A percentile compares a stretch with the other conserved stretches of the same genome.
Evolutionary conservation across 2,888 invertebrate genomes (phyloP).

Genomic region (Horisme vitalbata): DNA sequence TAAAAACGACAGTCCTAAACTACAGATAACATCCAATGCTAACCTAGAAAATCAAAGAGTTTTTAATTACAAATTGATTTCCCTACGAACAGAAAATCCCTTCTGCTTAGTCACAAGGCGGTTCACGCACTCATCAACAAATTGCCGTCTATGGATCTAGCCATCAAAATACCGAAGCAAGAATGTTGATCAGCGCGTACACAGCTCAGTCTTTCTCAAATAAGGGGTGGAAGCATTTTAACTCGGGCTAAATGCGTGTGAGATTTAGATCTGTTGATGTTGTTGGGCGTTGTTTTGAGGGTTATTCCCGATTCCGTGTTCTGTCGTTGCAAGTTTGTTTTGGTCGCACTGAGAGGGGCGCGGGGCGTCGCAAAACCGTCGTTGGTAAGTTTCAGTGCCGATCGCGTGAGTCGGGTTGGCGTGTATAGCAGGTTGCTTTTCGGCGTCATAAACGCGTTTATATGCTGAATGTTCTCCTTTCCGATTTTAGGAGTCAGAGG

Average conservation of each 20-base stretch:
- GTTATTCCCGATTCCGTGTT: conserved; percentile 51
- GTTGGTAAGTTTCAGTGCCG: conserved; percentile 62
- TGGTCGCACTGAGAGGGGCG: conserved; percentile 65
- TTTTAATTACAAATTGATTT: conserved; percentile 35
- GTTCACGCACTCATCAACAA: conserved; percentile 26
- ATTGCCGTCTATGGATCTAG: conserved; percentile 5
- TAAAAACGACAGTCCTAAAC: conserved; percentile 34
- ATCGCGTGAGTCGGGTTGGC: conserved; percentile 66
- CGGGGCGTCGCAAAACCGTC: conserved; percentile 72
- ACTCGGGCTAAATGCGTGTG: conserved; percentile 62
- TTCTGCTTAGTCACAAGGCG: conserved; percentile 7
- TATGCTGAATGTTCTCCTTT: conserved; percentile 66
- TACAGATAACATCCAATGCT: conserved; percentile 14
- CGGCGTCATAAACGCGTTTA: conserved; percentile 50
- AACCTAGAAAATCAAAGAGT: conserved; percentile 30
- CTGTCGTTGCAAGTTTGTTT: conserved; percentile 59
- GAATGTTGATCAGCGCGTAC: conserved; percentile 11
- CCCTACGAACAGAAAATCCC: conserved; percentile 24
- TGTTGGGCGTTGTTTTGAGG: conserved; percentile 58
- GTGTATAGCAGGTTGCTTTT: conserved; percentile 59
- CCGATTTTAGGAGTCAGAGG: conserved; percentile 65
- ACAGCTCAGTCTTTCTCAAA: conserved; percentile 40
- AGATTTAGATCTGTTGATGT: conserved; percentile 66
- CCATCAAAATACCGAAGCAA: conserved; percentile 6
- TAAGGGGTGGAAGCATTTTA: conserved; percentile 68